Conservation (phyloP, 1,140 invertebrate genomes). For the Pollicipes pollicipes region DNA sequence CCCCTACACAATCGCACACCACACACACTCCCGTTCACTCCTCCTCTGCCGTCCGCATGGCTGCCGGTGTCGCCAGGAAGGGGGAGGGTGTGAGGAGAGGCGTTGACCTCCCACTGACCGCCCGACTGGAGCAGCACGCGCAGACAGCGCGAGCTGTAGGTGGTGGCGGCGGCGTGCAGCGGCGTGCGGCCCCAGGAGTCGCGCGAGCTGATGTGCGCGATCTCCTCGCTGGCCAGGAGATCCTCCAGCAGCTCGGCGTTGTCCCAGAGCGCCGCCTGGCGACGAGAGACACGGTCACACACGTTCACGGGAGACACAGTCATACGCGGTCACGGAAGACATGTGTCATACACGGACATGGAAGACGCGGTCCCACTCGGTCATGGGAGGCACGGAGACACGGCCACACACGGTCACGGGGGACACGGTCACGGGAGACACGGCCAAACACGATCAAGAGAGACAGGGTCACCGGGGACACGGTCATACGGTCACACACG, state of each 20-base stretch:
- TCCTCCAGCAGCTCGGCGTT: slow-evolving; percentile 71
- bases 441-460: neutral
- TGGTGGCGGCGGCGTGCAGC: slow-evolving; percentile 71
- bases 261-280: slow-evolving; percentile 70
- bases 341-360: neutral
- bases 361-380: neutral
- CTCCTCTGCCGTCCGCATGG: no score
- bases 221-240: slow-evolving; percentile 50
- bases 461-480: no score
- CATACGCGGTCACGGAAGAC: neutral
- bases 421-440: neutral
- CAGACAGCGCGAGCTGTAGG: slow-evolving; percentile 61
- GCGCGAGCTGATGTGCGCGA: slow-evolving; percentile 47
- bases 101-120: no score
- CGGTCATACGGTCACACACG: no score
- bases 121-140: slow-evolving; percentile 50
- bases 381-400: neutral
- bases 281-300: neutral
- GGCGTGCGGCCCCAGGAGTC: slow-evolving; percentile 61
- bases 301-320: no score
- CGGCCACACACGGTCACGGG: no score
- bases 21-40: no score
- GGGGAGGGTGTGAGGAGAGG: no score
- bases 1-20: no score
- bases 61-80: no score